Evolutionary conservation across 2,888 invertebrate genomes (phyloP).

Genomic region (Sminthurinus aureus): DNA sequence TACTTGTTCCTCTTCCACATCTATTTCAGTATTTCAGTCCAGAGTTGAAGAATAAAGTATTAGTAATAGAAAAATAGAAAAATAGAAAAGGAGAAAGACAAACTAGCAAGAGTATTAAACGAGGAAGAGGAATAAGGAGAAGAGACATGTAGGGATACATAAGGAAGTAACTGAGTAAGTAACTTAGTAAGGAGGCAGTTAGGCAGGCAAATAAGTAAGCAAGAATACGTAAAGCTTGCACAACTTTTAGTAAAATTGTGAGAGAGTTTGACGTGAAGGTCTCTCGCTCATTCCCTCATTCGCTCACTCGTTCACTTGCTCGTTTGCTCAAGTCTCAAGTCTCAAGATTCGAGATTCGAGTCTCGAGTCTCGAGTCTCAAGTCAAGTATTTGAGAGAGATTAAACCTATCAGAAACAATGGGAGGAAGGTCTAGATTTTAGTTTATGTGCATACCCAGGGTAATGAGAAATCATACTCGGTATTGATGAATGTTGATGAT

Average conservation of each 20-base stretch:
- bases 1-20: no score
- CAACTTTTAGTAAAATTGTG: conserved; percentile 38
- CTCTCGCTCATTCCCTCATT: neutral
- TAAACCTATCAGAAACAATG: conserved; percentile 32
- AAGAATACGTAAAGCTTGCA: neutral
- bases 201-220: neutral
- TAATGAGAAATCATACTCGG: conserved; percentile 38
- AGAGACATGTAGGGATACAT: neutral
- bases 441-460: conserved; percentile 37
- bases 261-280: conserved; percentile 25
- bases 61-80: no score
- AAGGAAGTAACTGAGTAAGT: no score
- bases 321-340: no score
- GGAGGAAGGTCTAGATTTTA: conserved; percentile 36
- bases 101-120: neutral
- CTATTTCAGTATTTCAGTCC: neutral
- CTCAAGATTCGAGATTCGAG: neutral
- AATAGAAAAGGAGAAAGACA: neutral
- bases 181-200: neutral
- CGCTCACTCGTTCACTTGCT: no score
- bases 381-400: conserved; percentile 18
- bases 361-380: neutral
- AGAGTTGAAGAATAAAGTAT: neutral
- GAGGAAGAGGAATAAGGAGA: conserved; percentile 3
- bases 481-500: conserved; percentile 42